These are phyloP conservation scores for Furcula furcula DNA, from an alignment of 2,888 invertebrate genomes.

Conservation along the genomic window DNA sequence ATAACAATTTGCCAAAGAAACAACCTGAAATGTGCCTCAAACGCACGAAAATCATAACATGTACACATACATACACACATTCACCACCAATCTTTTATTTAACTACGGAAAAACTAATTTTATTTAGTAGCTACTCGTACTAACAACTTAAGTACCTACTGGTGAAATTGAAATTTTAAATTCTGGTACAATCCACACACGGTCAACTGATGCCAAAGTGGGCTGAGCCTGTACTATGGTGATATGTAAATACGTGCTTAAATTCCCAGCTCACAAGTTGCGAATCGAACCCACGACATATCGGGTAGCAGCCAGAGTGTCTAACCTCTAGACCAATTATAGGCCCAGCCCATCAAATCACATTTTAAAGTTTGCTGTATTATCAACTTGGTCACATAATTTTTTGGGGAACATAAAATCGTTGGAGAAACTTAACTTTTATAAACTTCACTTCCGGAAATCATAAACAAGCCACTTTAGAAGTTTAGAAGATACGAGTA, in stretches of 20 bases:
- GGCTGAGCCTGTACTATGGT: no score
- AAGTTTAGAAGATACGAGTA: not conserved
- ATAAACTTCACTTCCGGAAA: constrained; percentile 4
- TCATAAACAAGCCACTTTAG: not conserved
- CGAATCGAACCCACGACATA: no score
- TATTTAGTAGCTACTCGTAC: no score
- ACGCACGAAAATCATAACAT: constrained; percentile 25
- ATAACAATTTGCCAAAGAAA: constrained; percentile 26
- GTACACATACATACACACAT: constrained; percentile 28
- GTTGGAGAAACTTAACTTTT: constrained; percentile 6
- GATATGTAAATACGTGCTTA: no score
- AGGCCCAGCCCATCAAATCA: no score
- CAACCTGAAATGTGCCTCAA: constrained; percentile 49
- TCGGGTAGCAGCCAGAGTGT: no score
- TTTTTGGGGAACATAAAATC: constrained; percentile 5
- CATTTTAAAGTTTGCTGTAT: constrained; percentile 14
- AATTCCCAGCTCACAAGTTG: no score
- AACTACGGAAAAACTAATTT: constrained; percentile 18
- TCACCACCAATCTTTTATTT: constrained; percentile 31
- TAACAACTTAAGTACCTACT: no score
- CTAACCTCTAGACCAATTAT: no score
- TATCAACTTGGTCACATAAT: constrained; percentile 21
- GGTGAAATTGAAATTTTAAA: no score
- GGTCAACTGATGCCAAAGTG: no score
- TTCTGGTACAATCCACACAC: no score